These are phyloP conservation scores for Rotaria sp. DNA, from an alignment of 2,888 invertebrate species.

Conservation along the genomic window DNA sequence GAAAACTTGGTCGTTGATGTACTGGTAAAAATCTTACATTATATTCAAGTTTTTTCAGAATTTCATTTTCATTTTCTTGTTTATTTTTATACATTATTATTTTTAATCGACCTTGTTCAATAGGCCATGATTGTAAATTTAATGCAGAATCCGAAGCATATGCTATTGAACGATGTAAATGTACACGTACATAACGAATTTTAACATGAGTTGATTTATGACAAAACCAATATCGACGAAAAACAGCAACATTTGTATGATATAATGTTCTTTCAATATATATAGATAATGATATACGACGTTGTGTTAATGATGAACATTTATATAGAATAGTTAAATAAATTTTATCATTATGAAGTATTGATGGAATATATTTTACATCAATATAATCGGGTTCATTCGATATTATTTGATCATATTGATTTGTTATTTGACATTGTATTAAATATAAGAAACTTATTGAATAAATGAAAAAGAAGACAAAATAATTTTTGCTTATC, in stretches of 20 bases:
- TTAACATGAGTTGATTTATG: not conserved
- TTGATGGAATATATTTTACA: not conserved
- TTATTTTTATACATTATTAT: not conserved
- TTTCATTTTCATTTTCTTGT: not conserved
- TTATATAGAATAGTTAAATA: not conserved
- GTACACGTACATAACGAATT: not conserved
- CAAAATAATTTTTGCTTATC: not conserved
- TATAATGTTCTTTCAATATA: not conserved
- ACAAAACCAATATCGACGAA: constrained; percentile 2
- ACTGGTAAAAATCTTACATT: not conserved
- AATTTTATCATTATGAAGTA: not conserved
- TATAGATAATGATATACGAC: not conserved
- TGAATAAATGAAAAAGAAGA: not conserved
- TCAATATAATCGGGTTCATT: not conserved
- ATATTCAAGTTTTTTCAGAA: not conserved
- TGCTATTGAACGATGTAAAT: not conserved
- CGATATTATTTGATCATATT: not conserved
- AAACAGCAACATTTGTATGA: not conserved
- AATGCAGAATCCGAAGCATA: not conserved
- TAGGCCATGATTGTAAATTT: not conserved
- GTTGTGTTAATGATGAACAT: not conserved
- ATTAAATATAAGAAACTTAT: not conserved
- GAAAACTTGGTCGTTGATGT: not conserved
- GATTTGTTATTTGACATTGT: not conserved
- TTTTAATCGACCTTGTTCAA: not conserved